Conservation (phyloP, 2,113 vertebrate genomes). For the Gracilinanus agilis region DNA sequence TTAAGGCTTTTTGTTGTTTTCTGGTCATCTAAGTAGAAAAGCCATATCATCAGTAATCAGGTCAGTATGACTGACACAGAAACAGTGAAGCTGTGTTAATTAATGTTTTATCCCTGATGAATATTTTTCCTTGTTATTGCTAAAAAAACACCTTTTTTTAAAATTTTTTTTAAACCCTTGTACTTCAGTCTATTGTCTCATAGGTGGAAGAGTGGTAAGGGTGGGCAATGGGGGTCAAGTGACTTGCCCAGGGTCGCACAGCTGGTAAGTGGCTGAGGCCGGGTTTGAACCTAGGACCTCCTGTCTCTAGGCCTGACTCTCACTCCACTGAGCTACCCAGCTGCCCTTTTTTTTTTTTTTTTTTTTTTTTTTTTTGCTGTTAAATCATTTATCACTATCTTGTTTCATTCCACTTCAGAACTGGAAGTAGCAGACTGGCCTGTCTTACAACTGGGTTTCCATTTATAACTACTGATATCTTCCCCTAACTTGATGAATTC, state of each 20-base stretch:
- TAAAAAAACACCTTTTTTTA: too few relatives aligned
- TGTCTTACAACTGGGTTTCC: not conserved
- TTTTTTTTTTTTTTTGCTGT: not conserved
- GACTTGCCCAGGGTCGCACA: too few relatives aligned
- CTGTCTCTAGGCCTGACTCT: too few relatives aligned
- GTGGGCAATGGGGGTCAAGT: too few relatives aligned
- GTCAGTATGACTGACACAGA: not conserved
- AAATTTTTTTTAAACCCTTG: too few relatives aligned
- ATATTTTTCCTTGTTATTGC: not conserved
- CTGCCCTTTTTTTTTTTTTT: too few relatives aligned
- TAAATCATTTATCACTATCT: not conserved
- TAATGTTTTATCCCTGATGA: not conserved
- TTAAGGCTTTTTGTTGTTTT: not conserved
- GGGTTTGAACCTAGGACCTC: too few relatives aligned
- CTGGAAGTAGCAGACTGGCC: not conserved
- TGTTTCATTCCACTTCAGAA: not conserved
- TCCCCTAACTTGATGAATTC: conserved; percentile 17
- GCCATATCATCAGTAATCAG: not conserved
- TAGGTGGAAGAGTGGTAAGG: too few relatives aligned
- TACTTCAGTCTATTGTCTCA: too few relatives aligned
- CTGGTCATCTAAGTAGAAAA: not conserved
- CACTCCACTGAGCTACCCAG: too few relatives aligned
- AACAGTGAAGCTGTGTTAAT: not conserved
- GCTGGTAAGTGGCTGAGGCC: too few relatives aligned
- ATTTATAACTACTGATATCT: not conserved